phyloP scores from a whole-genome alignment of 2,113 vertebrate species.

The cattle (Bos taurus) region ARS-UCD2.0 NC_037328.1:108349001-108349500 shows the following conservation, averaged over 20 bases:
- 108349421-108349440: neutral
- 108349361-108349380: neutral
- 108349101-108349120: neutral
- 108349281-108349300: neutral
- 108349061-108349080: neutral
- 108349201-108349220: neutral
- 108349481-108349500: neutral
- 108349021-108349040: neutral
- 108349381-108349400: neutral
- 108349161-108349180: neutral
- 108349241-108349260: neutral
- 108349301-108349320: neutral
- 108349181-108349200: neutral
- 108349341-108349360: neutral
- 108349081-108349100: neutral
- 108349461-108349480: neutral
- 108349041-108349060: too few relatives aligned
- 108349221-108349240: neutral
- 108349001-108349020: neutral
- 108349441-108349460: neutral
- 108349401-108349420: neutral
- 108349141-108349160: neutral
- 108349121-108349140: neutral
- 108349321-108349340: neutral
- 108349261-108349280: neutral